Conservation (phyloP, 2,113 vertebrate genomes). For the Corythaeola cristata region DNA sequence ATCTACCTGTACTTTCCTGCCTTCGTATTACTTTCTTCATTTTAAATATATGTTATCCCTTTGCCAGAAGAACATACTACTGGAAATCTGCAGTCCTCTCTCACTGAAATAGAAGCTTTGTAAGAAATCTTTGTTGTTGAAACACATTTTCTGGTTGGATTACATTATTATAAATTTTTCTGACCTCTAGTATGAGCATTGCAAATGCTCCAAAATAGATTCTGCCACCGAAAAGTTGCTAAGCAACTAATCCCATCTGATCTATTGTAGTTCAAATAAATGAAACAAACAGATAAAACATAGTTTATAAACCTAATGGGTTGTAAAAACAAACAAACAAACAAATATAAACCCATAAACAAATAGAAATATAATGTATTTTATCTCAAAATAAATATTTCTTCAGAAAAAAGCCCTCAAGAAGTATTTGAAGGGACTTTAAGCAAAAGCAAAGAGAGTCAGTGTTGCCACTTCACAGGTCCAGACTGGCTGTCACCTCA, state of each 20-base stretch:
- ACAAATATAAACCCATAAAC: slow-evolving; percentile 11
- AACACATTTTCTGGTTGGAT: slow-evolving; percentile 63
- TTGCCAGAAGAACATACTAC: slow-evolving; percentile 13
- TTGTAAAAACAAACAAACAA: slow-evolving; percentile 47
- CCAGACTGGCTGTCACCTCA: background rate
- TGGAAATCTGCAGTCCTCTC: slow-evolving; percentile 23
- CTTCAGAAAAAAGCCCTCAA: background rate
- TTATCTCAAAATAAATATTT: slow-evolving; percentile 17
- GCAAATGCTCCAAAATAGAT: slow-evolving; percentile 55
- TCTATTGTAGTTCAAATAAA: slow-evolving; percentile 53
- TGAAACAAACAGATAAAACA: slow-evolving; percentile 54
- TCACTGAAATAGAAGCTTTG: slow-evolving; percentile 22
- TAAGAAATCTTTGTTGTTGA: slow-evolving; percentile 52
- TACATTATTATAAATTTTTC: slow-evolving; percentile 54
- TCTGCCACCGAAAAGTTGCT: slow-evolving; percentile 61
- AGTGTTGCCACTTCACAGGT: background rate
- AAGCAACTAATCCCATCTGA: slow-evolving; percentile 61
- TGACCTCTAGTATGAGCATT: slow-evolving; percentile 55
- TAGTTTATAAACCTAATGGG: slow-evolving; percentile 54
- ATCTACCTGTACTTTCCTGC: background rate
- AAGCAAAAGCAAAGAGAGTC: background rate
- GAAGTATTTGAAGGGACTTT: background rate
- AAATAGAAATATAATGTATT: background rate
- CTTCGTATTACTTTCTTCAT: background rate
- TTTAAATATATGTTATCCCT: background rate